Percentiles rank a stretch among this genome's conserved stretches.
Conservation (phyloP, 2,888 invertebrate genomes). For the Eupithecia insigniata region DNA sequence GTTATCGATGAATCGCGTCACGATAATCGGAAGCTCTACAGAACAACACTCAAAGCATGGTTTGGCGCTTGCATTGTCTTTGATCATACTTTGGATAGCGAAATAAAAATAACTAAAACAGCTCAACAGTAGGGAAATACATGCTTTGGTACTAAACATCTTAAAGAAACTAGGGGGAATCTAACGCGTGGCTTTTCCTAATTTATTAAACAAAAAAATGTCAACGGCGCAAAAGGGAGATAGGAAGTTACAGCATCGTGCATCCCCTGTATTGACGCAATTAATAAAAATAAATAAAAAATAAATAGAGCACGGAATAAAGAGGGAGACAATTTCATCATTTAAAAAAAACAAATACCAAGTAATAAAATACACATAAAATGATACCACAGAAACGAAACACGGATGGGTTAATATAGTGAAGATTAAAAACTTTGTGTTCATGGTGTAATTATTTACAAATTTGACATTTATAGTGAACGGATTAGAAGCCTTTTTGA, state of each 20-base stretch:
- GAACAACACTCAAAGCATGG: slow-evolving; percentile 77
- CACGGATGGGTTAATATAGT: slow-evolving; percentile 76
- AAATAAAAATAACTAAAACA: slow-evolving; percentile 56
- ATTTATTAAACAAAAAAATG: slow-evolving; percentile 43
- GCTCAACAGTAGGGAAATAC: slow-evolving; percentile 59
- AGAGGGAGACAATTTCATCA: slow-evolving; percentile 80
- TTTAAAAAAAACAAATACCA: slow-evolving; percentile 40
- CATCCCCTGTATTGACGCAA: slow-evolving; percentile 83
- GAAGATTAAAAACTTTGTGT: slow-evolving; percentile 70
- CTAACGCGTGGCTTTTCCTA: slow-evolving; percentile 50
- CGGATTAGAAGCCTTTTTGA: slow-evolving; percentile 55
- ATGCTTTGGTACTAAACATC: slow-evolving; percentile 66
- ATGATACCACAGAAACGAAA: slow-evolving; percentile 65
- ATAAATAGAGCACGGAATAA: slow-evolving; percentile 76
- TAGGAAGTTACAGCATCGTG: slow-evolving; percentile 81
- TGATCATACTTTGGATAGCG: slow-evolving; percentile 58
- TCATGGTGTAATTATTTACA: slow-evolving; percentile 59
- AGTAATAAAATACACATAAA: slow-evolving; percentile 62
- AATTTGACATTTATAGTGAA: slow-evolving; percentile 32
- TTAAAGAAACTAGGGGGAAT: slow-evolving; percentile 38
- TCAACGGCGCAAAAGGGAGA: slow-evolving; percentile 63
- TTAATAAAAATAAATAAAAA: slow-evolving; percentile 62
- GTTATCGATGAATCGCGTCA: slow-evolving; percentile 50
- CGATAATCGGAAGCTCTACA: slow-evolving; percentile 65
- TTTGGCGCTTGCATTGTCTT: slow-evolving; percentile 55